Percentiles rank a stretch among this genome's conserved stretches.
These are phyloP conservation scores for Gari tellinella DNA, from an alignment of 2,888 invertebrate species.

Conservation along the genomic window DNA sequence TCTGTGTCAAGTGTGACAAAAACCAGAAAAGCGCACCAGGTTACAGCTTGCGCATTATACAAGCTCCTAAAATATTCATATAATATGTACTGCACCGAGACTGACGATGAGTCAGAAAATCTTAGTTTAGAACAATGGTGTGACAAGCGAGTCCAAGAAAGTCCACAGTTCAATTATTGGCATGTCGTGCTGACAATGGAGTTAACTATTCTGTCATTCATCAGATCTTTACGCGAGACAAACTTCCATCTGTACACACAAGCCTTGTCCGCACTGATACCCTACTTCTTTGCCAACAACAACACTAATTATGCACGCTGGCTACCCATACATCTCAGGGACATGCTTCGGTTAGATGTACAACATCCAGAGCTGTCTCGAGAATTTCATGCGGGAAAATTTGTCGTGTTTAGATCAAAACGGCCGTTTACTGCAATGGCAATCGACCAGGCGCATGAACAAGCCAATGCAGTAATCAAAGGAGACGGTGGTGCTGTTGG, in stretches of 20 bases:
- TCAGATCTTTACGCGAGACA: too few relatives aligned
- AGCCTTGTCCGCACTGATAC: too few relatives aligned
- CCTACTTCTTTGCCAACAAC: constrained; percentile 61
- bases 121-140: too few relatives aligned
- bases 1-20: too few relatives aligned
- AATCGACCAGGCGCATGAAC: constrained; percentile 61
- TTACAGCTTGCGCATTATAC: too few relatives aligned
- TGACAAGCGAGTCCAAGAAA: too few relatives aligned
- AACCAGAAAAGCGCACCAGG: too few relatives aligned
- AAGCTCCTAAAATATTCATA: constrained; percentile 42
- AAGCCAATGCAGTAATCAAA: too few relatives aligned
- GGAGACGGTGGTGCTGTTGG: constrained; percentile 65
- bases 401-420: too few relatives aligned
- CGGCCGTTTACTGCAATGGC: constrained; percentile 54
- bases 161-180: too few relatives aligned
- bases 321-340: constrained; percentile 60
- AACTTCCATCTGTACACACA: constrained; percentile 18
- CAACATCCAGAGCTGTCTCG: constrained; percentile 51
- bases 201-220: too few relatives aligned
- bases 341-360: constrained; percentile 55
- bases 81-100: constrained; percentile 9
- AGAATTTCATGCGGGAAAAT: constrained; percentile 57
- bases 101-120: not conserved
- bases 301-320: constrained; percentile 62
- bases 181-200: too few relatives aligned